These are phyloP conservation scores for Bucorvus abyssinicus DNA, from an alignment of 2,797 vertebrate species.

Conservation along the genomic window DNA sequence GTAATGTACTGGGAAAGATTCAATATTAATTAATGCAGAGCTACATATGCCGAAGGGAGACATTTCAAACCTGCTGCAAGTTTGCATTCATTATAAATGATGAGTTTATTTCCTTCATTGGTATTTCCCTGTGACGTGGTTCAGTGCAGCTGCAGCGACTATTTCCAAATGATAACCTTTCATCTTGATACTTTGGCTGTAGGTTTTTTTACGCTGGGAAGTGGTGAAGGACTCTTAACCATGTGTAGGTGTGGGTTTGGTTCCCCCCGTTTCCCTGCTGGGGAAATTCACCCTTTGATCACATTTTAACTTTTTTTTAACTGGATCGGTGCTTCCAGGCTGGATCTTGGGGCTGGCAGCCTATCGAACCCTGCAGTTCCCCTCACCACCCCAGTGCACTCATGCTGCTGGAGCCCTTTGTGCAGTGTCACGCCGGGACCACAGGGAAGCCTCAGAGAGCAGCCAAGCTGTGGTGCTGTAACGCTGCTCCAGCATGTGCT, in stretches of 20 bases:
- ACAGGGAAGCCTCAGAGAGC: not conserved
- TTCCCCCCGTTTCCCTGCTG: not conserved
- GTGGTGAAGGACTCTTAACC: not conserved
- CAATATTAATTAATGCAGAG: not conserved
- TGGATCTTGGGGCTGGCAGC: not conserved
- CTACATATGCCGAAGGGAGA: not conserved
- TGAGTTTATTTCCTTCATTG: not conserved
- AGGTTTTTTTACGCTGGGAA: not conserved
- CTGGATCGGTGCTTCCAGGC: not conserved
- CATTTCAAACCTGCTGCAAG: not conserved
- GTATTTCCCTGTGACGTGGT: not conserved
- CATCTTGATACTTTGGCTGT: not conserved
- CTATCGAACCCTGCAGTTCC: not conserved
- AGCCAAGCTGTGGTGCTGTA: not conserved
- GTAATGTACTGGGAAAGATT: not conserved
- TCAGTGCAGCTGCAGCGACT: not conserved
- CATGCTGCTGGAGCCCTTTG: rapidly evolving
- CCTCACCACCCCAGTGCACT: not conserved
- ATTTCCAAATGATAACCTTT: not conserved
- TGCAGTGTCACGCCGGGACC: not conserved
- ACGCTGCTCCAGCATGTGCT: not conserved
- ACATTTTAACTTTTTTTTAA: not conserved
- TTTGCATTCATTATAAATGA: not conserved
- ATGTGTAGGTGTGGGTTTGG: not conserved
- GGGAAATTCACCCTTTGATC: not conserved